These are phyloP conservation scores for Propithecus deckenii DNA, from an alignment of 2,797 vertebrate genomes.

Conservation along the genomic window DNA sequence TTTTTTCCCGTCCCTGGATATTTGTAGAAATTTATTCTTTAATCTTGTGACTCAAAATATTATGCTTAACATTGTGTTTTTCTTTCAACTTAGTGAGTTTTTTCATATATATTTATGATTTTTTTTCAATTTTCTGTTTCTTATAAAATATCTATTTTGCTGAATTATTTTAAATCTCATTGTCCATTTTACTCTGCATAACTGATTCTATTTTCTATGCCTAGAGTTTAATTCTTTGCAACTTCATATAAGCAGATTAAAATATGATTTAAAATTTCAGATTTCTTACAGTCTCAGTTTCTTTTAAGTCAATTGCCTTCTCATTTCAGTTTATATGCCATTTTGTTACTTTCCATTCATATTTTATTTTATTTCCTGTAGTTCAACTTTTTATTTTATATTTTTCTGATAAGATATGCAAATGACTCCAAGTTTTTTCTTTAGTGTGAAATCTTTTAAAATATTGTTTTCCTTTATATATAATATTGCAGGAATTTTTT, in stretches of 20 bases:
- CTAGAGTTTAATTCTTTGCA: not conserved
- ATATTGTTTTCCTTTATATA: not conserved
- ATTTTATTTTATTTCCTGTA: not conserved
- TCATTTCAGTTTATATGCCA: not conserved
- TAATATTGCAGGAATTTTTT: not conserved
- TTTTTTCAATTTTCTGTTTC: not conserved
- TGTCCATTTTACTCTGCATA: not conserved
- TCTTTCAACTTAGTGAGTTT: not conserved
- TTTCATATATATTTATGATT: not conserved
- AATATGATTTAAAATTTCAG: not conserved
- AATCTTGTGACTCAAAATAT: not conserved
- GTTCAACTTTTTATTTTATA: not conserved
- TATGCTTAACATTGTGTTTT: not conserved
- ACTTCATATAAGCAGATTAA: not conserved
- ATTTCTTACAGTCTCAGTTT: not conserved
- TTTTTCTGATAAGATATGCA: not conserved
- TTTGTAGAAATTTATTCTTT: not conserved
- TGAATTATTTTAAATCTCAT: not conserved
- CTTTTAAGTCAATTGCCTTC: not conserved
- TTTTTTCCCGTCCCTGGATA: not conserved
- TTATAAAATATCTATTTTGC: not conserved
- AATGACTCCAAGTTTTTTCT: not conserved
- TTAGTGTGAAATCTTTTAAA: not conserved
- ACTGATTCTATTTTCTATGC: not conserved
- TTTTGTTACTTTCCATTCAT: not conserved